phyloP scores from a whole-genome alignment of 2,797 vertebrate species.

The Somateria mollissima region DNA sequence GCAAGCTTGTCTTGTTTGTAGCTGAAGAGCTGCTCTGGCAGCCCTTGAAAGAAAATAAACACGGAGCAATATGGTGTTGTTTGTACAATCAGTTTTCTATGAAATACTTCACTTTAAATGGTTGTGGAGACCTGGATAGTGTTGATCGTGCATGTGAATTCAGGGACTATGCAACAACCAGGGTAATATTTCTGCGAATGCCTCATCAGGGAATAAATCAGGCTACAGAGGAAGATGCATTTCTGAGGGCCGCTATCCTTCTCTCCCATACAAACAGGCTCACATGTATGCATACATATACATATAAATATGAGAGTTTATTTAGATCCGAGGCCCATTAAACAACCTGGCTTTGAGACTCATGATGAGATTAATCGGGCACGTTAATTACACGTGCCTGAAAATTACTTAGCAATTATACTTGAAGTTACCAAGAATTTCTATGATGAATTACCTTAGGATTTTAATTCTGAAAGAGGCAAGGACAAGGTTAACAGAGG shows the following conservation, averaged over 20 bases:
- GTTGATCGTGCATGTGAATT: not conserved
- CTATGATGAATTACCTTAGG: conserved; percentile 18
- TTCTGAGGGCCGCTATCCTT: not conserved
- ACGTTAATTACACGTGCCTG: conserved; percentile 6
- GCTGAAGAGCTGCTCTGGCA: conserved; percentile 34
- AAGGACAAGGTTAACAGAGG: conserved; percentile 31
- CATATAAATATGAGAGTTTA: not conserved
- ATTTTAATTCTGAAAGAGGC: conserved; percentile 27
- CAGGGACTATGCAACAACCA: not conserved
- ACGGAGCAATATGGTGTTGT: not conserved
- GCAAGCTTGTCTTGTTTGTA: not conserved
- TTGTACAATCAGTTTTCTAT: conserved; percentile 19
- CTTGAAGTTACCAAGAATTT: conserved; percentile 40
- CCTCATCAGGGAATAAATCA: not conserved
- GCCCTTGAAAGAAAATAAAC: conserved; percentile 40
- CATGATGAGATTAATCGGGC: conserved; percentile 28
- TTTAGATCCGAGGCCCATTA: conserved; percentile 12
- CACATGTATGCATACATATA: not conserved
- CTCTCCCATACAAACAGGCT: not conserved
- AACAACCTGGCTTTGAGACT: conserved; percentile 35
- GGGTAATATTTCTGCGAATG: not conserved
- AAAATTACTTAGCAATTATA: conserved; percentile 37
- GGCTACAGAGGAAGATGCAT: not conserved
- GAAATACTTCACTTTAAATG: not conserved
- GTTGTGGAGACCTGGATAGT: not conserved